phyloP scores from a whole-genome alignment of 2,888 invertebrate genomes.

The Melanostoma mellinum region DNA sequence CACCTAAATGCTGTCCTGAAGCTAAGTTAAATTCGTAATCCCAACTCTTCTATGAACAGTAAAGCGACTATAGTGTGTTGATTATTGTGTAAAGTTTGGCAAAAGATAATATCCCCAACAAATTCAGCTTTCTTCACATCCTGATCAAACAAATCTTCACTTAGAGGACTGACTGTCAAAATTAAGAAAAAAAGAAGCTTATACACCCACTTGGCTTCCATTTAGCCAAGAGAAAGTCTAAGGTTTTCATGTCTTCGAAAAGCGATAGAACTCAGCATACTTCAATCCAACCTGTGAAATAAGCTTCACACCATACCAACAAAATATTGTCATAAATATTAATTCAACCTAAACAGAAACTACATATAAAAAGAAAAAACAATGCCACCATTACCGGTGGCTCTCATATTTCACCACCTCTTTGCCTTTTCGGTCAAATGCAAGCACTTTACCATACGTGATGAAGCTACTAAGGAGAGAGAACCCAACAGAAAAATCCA shows the following conservation, averaged over 20 bases:
- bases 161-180: no score
- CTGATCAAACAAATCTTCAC: no score
- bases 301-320: constrained; percentile 17
- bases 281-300: constrained; percentile 48
- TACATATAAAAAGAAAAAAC: background rate
- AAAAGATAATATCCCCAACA: no score
- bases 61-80: no score
- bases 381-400: constrained; percentile 43
- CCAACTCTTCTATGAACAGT: no score
- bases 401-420: constrained; percentile 66
- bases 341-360: constrained; percentile 15
- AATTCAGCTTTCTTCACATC: no score
- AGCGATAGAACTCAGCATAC: constrained; percentile 1
- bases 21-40: no score
- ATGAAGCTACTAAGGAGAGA: constrained; percentile 3
- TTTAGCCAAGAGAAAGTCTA: constrained; percentile 26
- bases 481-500: constrained; percentile 17
- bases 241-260: background rate
- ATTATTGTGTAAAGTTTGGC: no score
- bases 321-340: constrained; percentile 50
- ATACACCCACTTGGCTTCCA: background rate
- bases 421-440: constrained; percentile 50
- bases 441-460: constrained; percentile 41
- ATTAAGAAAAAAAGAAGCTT: no score
- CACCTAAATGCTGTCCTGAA: no score